A percentile compares a stretch with the other conserved stretches of the same genome.
Evolutionary conservation across 2,888 invertebrate species (phyloP).

Genomic region (Oxycera nigricornis): DNA sequence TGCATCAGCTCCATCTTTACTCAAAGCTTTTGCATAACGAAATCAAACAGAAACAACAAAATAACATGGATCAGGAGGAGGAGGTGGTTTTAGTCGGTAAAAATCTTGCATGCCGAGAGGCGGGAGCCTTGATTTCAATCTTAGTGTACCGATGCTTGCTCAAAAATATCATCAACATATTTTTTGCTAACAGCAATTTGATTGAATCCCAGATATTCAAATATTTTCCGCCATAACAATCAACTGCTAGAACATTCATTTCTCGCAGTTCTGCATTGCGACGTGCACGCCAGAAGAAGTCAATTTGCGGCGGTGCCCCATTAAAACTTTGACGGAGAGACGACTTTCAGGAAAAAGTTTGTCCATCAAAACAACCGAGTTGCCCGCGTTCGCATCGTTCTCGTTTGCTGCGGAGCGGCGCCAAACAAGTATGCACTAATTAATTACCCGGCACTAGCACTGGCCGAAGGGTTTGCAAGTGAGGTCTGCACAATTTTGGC

Average conservation of each 20-base stretch:
- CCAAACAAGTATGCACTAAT: not conserved
- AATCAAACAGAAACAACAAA: no score
- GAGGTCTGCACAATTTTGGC: not conserved
- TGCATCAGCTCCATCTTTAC: no score
- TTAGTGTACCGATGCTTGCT: no score
- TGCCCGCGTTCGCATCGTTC: not conserved
- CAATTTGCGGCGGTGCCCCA: conserved; percentile 16
- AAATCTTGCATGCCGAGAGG: no score
- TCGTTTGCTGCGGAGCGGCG: not conserved
- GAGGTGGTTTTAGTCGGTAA: no score
- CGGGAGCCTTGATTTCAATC: no score
- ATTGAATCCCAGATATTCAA: no score
- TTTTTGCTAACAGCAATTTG: no score
- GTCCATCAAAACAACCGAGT: conserved; percentile 21
- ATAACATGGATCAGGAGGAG: no score
- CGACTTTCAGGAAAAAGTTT: conserved; percentile 13
- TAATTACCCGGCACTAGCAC: not conserved
- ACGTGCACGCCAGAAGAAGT: conserved; percentile 29
- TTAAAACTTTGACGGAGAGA: conserved; percentile 15
- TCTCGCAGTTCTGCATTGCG: conserved; percentile 20
- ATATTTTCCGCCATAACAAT: no score
- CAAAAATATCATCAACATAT: no score
- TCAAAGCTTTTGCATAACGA: no score
- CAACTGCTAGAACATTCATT: not conserved
- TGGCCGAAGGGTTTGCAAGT: not conserved